Conservation (phyloP, 2,888 invertebrate species). For the Eristalis tenax region DNA sequence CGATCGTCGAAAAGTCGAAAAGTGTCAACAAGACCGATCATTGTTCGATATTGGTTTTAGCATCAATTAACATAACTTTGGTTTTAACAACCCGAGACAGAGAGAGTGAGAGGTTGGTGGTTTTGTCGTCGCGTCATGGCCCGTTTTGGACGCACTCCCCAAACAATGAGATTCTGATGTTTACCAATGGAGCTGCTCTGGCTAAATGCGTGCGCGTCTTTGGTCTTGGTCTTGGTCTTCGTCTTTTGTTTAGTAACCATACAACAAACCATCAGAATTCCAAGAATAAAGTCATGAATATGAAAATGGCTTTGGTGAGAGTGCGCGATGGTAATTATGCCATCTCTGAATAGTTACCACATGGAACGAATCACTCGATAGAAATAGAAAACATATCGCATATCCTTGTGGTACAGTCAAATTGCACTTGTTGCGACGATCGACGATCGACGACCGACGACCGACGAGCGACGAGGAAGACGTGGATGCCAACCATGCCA, state of each 20-base stretch:
- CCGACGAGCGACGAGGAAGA: constrained; percentile 7
- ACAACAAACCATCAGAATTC: constrained; percentile 40
- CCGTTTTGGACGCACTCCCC: constrained; percentile 29
- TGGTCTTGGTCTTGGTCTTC: constrained; percentile 3
- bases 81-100: constrained; percentile 58
- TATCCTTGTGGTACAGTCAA: constrained; percentile 66
- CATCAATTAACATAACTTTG: constrained; percentile 71
- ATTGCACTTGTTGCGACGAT: constrained; percentile 70
- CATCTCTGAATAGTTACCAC: constrained; percentile 67
- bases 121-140: constrained; percentile 39
- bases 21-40: constrained; percentile 68
- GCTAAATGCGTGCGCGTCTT: constrained; percentile 37
- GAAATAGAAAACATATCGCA: constrained; percentile 72
- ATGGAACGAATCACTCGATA: constrained; percentile 71
- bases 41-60: constrained; percentile 67
- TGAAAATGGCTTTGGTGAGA: constrained; percentile 64
- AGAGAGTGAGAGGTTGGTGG: constrained; percentile 60
- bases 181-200: constrained; percentile 52
- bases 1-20: constrained; percentile 47
- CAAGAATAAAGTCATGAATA: constrained; percentile 68
- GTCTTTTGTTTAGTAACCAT: constrained; percentile 68
- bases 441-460: constrained; percentile 17
- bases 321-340: constrained; percentile 63
- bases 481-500: constrained; percentile 41
- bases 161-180: constrained; percentile 27